phyloP scores from a whole-genome alignment of 1,140 invertebrate genomes.

The Apolygus lucorum region DNA sequence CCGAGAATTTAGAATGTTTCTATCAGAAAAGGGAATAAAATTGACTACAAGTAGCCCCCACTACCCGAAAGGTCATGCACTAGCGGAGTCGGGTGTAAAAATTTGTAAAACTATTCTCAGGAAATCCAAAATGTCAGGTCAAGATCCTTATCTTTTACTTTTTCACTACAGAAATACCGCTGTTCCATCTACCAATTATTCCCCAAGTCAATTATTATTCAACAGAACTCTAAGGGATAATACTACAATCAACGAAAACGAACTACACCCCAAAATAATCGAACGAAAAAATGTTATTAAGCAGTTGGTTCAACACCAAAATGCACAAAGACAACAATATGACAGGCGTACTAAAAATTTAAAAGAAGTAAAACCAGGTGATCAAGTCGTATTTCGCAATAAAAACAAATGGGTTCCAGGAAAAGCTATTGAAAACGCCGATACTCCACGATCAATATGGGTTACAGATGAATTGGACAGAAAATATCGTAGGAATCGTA shows the following conservation, averaged over 20 bases:
- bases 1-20: not conserved
- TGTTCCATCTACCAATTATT: not conserved
- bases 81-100: constrained; percentile 6
- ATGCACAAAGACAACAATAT: not conserved
- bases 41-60: constrained; percentile 8
- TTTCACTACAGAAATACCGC: constrained; percentile 11
- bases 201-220: not conserved
- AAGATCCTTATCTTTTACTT: constrained; percentile 13
- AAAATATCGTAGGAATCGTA: not conserved
- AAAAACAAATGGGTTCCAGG: constrained; percentile 11
- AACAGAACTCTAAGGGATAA: constrained; percentile 2
- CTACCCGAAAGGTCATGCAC: constrained; percentile 3
- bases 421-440: not conserved
- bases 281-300: not conserved
- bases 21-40: not conserved
- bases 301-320: not conserved
- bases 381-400: not conserved
- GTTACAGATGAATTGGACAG: constrained; percentile 2
- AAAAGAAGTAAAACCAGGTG: constrained; percentile 3
- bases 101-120: not conserved
- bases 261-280: too few species aligned
- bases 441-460: constrained; percentile 7
- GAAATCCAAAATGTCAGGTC: constrained; percentile 7
- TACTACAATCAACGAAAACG: too few species aligned
- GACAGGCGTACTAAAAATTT: not conserved